Base-by-base conservation (phyloP, 1,140 invertebrate genomes). In the Chymomyza costata region DNA sequence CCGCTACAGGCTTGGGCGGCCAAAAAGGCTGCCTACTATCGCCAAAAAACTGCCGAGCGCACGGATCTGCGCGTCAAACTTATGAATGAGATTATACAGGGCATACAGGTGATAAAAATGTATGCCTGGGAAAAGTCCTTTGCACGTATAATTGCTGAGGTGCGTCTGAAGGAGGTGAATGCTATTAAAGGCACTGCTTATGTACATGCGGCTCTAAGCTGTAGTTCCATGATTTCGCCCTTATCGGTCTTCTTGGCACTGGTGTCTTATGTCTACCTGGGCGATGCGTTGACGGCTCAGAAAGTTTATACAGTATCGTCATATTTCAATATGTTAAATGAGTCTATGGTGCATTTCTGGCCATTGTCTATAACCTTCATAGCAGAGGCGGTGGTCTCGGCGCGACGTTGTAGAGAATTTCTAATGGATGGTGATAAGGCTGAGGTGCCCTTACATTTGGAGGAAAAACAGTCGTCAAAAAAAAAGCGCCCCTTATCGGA, bases 41-140 rank as follows among this genome's bases (percentile, higher is more conserved):
- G 88, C 1, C 68, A 84, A 2, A 85, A 87, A 62, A 88, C 87
- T 0, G 87, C 89, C 0, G 69, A 88, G 14, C 80, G 87, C 8
- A 96, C 94, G 0, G 95, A 97, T 86, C 89, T 94, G 65, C 86
- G 95, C n/a, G 92, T 97, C 0, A 87, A 92, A 35, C 74, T 95
- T 5, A 95, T 95, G 88, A 94, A 93, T 76, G 94, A 96, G 80
- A 92, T 96, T 8, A 91, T 96, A 11, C 89, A 89, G 32, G 92
- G 91, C n/a, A 93, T 93, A 16, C 91, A 92, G 56, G 91, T 91
- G 1, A 95, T 93, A 17, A 98, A 97, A 87, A 96, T 97, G 94
- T 95, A 95, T 74, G 91, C 93, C 0, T 96, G 94, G 94, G 94
- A 96, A 83, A 90, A 91, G 48, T 93, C 93, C 0, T 95, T 96